Conservation (phyloP, 2,888 invertebrate genomes). For the Cephus nigrinus region DNA sequence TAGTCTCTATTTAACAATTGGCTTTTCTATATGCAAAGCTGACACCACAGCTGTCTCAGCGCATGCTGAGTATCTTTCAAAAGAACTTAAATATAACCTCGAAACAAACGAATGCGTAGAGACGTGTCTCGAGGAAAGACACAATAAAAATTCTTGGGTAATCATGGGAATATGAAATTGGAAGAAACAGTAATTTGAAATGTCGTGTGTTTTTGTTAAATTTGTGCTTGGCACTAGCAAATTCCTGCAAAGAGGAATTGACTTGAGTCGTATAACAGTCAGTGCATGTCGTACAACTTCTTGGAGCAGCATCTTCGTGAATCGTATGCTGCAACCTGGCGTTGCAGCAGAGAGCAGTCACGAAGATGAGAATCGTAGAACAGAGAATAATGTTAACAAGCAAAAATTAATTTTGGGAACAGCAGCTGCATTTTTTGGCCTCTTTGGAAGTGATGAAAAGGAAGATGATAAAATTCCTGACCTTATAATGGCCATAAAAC, state of each 20-base stretch:
- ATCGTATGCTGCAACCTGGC: not conserved
- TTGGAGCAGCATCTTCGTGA: not conserved
- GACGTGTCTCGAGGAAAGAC: not conserved
- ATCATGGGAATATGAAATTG: not conserved
- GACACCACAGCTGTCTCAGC: not conserved
- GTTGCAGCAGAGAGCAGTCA: not conserved
- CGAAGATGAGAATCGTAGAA: not conserved
- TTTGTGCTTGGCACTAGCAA: not conserved
- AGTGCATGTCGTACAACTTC: not conserved
- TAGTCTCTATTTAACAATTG: not conserved
- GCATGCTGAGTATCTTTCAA: not conserved
- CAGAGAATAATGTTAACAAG: not conserved
- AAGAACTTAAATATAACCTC: not conserved
- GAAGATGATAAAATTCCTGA: constrained; percentile 74
- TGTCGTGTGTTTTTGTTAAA: not conserved
- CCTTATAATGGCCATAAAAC: constrained; percentile 80
- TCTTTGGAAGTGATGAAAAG: constrained; percentile 73
- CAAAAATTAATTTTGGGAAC: not conserved
- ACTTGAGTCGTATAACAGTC: not conserved
- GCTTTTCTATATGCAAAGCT: not conserved
- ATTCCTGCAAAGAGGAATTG: not conserved
- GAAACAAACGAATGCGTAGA: not conserved
- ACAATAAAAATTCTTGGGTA: not conserved
- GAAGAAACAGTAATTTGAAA: not conserved
- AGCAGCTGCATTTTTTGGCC: constrained; percentile 67